Evolutionary conservation across 2,888 invertebrate genomes (phyloP).

Genomic region (Erebia epiphron): DNA sequence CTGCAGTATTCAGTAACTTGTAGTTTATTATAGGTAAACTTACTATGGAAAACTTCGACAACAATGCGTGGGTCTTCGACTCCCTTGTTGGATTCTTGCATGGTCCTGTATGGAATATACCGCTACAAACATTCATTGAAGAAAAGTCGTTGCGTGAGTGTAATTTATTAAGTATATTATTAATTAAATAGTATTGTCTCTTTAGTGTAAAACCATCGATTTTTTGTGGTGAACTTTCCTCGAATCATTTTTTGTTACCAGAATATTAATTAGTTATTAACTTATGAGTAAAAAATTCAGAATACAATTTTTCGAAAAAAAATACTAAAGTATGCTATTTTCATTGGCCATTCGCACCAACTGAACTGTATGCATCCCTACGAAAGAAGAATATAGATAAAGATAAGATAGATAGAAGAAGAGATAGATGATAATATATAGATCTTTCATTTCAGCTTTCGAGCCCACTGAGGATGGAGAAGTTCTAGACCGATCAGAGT

Average conservation of each 20-base stretch:
- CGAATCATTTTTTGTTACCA: neutral
- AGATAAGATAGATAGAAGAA: too few species aligned
- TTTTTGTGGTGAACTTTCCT: neutral
- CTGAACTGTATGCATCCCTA: too few species aligned
- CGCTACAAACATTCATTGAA: slow-evolving; percentile 95
- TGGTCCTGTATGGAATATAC: slow-evolving; percentile 96
- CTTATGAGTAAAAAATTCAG: too few species aligned
- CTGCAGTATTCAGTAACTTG: slow-evolving; percentile 14
- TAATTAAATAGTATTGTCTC: neutral
- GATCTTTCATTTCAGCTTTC: slow-evolving; percentile 85
- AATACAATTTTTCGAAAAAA: too few species aligned
- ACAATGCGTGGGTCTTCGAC: slow-evolving; percentile 95
- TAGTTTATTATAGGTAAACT: slow-evolving; percentile 1
- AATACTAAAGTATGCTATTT: neutral
- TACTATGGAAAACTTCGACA: slow-evolving; percentile 73
- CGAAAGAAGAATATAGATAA: too few species aligned
- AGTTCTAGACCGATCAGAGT: slow-evolving; percentile 88
- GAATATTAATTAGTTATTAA: too few species aligned
- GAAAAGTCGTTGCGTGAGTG: slow-evolving; percentile 94
- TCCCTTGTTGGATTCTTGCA: slow-evolving; percentile 95
- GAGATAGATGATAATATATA: too few species aligned
- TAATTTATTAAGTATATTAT: neutral
- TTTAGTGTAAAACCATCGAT: neutral
- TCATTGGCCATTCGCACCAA: too few species aligned
- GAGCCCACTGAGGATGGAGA: slow-evolving; percentile 87